These are phyloP conservation scores for Bergia puertoricense DNA, from an alignment of 92 coral and sea anemone genomes.

Conservation along the genomic window DNA sequence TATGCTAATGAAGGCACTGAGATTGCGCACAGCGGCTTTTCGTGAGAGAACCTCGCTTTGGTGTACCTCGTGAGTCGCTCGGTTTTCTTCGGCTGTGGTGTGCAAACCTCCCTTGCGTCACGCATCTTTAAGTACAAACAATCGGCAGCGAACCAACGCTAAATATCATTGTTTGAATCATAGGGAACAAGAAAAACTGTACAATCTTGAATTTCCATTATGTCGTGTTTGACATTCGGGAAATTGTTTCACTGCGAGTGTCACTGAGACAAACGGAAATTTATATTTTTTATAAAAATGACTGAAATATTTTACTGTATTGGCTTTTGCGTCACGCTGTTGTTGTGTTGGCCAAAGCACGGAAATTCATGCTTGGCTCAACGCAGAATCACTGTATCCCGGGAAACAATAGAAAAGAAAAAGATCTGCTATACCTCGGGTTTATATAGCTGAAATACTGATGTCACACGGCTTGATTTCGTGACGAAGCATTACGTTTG, in stretches of 20 bases:
- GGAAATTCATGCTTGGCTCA: neutral
- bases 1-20: slow-evolving; percentile 77
- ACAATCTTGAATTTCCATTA: too few relatives aligned
- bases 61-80: slow-evolving; percentile 38
- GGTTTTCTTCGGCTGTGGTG: slow-evolving; percentile 22
- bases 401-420: neutral
- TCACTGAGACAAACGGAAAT: too few relatives aligned
- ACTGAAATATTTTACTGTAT: too few relatives aligned
- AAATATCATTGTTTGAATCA: neutral
- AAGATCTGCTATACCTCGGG: too few relatives aligned
- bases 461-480: too few relatives aligned
- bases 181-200: neutral
- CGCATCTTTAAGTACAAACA: slow-evolving; percentile 15
- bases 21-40: slow-evolving; percentile 67
- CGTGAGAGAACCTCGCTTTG: slow-evolving; percentile 28
- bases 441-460: too few relatives aligned
- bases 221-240: too few relatives aligned
- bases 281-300: too few relatives aligned
- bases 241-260: too few relatives aligned
- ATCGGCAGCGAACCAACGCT: neutral
- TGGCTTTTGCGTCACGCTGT: neutral
- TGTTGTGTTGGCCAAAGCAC: neutral
- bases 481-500: too few relatives aligned
- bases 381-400: neutral
- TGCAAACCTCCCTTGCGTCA: slow-evolving; percentile 14